Evolutionary conservation across 2,888 invertebrate species (phyloP).

Genomic region (Colostygia pectinataria): DNA sequence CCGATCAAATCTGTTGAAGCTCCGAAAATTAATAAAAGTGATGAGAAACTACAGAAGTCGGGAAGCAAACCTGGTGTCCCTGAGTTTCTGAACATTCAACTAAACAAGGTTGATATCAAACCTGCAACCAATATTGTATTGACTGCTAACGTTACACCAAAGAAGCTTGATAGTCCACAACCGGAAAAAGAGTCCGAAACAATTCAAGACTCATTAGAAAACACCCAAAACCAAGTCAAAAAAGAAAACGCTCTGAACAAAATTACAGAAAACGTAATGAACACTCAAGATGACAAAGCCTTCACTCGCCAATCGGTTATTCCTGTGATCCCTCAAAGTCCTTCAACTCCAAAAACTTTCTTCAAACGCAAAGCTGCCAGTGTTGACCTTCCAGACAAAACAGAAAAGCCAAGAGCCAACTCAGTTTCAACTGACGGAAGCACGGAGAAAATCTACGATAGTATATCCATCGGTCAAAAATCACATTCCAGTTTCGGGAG

Average conservation of each 20-base stretch:
- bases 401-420: conserved; percentile 66
- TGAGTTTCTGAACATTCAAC: conserved; percentile 87
- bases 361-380: conserved; percentile 82
- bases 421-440: conserved; percentile 72
- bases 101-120: conserved; percentile 87
- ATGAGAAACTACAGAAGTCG: conserved; percentile 63
- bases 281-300: conserved; percentile 52
- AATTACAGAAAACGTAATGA: conserved; percentile 48
- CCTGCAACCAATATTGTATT: conserved; percentile 85
- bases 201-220: conserved; percentile 40
- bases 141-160: conserved; percentile 83
- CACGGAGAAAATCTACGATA: conserved; percentile 73
- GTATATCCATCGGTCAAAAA: conserved; percentile 72
- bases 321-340: conserved; percentile 58
- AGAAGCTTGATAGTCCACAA: conserved; percentile 69
- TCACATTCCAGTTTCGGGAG: conserved; percentile 78
- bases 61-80: conserved; percentile 74
- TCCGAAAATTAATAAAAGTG: conserved; percentile 61
- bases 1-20: conserved; percentile 53
- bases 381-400: conserved; percentile 76
- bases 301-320: conserved; percentile 45
- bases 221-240: conserved; percentile 34
- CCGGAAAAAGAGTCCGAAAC: conserved; percentile 58
- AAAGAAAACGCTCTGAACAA: conserved; percentile 53
- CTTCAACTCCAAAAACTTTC: conserved; percentile 73